Evolutionary conservation across 30 jellyfish, hydroid and myxozoan species (phyloP).

Genomic region (Hydractinia symbiolongicarpus): DNA sequence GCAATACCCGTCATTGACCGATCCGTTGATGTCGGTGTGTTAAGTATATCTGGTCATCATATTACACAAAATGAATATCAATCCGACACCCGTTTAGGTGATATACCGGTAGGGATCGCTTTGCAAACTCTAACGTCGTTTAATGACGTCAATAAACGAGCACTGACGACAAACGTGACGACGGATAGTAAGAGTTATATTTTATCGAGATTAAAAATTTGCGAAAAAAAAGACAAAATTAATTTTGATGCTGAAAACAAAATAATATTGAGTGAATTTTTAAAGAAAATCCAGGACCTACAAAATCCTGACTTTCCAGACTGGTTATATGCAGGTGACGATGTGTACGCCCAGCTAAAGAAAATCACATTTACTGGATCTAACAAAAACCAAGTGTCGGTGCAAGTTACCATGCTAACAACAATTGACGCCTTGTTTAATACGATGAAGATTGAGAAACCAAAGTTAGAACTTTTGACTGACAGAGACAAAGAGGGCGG

Average conservation of each 20-base stretch:
- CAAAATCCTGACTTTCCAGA: slow-evolving; percentile 1
- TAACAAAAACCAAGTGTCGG: neutral
- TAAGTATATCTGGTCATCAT: slow-evolving; percentile 16
- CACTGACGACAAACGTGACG: neutral
- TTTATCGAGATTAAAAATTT: neutral
- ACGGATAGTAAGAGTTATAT: neutral
- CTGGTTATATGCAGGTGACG: slow-evolving; percentile 15
- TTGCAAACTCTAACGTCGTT: slow-evolving; percentile 12
- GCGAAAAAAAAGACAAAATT: slow-evolving; percentile 6
- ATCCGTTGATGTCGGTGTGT: slow-evolving; percentile 5
- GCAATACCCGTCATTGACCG: neutral
- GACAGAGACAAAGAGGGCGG: slow-evolving; percentile 1
- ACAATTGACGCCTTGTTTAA: slow-evolving; percentile 1
- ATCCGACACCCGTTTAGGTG: slow-evolving; percentile 3
- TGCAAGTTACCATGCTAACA: neutral
- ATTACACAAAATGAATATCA: neutral
- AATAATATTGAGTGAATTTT: slow-evolving; percentile 5
- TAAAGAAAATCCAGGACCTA: neutral
- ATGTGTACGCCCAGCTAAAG: neutral
- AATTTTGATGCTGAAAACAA: neutral
- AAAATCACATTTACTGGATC: slow-evolving; percentile 11
- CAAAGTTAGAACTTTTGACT: neutral
- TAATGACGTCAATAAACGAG: neutral
- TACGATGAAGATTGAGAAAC: neutral
- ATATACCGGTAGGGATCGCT: slow-evolving; percentile 8